phyloP scores from a whole-genome alignment of 2,113 vertebrate genomes.

The Coregonus clupeaformis region DNA sequence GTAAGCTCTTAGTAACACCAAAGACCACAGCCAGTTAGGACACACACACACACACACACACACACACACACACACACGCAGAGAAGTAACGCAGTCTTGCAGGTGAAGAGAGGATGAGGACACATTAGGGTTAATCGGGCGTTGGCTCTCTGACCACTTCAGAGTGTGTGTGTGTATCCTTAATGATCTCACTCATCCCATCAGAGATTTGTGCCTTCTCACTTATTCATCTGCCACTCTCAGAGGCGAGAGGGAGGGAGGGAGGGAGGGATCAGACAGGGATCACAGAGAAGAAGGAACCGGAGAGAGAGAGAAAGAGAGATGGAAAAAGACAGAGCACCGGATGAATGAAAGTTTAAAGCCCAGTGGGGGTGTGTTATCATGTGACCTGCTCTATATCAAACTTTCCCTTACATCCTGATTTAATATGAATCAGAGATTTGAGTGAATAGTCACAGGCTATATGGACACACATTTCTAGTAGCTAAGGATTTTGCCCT shows the following conservation, averaged over 20 bases:
- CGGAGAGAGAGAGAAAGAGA: not conserved
- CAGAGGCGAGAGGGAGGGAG: constrained; percentile 45
- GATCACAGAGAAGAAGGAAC: constrained; percentile 19
- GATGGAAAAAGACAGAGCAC: too few species aligned
- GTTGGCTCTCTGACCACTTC: not conserved
- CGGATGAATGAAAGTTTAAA: constrained; percentile 55
- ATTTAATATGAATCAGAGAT: too few species aligned
- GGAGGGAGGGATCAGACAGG: constrained; percentile 34
- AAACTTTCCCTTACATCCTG: too few species aligned
- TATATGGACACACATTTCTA: too few species aligned
- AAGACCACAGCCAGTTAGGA: constrained; percentile 33
- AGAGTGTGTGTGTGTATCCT: not conserved
- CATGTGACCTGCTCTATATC: too few species aligned
- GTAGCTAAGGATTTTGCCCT: too few species aligned
- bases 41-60: not conserved
- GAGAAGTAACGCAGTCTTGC: constrained; percentile 38
- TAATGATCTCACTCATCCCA: constrained; percentile 33
- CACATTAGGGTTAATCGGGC: constrained; percentile 22
- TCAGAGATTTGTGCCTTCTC: constrained; percentile 36
- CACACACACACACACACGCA: constrained; percentile 20
- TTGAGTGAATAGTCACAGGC: too few species aligned
- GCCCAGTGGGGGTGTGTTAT: constrained; percentile 58
- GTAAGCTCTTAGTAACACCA: constrained; percentile 68
- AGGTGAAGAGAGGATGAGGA: constrained; percentile 45
- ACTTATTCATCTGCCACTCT: constrained; percentile 47